phyloP scores from a whole-genome alignment of 2,113 vertebrate species.

The Tichodroma muraria region DNA sequence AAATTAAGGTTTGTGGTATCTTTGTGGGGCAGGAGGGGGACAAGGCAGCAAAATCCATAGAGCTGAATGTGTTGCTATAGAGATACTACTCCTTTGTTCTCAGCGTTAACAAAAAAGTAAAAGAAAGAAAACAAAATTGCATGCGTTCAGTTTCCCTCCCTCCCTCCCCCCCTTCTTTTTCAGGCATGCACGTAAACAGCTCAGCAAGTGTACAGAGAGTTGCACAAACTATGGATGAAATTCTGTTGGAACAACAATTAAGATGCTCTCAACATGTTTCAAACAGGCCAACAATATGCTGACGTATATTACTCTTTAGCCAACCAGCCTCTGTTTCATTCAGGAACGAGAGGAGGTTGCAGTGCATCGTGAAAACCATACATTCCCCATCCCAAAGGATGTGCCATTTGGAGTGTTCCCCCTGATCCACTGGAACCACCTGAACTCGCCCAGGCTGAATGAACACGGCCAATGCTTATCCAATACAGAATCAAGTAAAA shows the following conservation, averaged over 20 bases:
- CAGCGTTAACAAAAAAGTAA: constrained; percentile 47
- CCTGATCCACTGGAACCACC: constrained; percentile 64
- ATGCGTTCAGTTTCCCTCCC: constrained; percentile 72
- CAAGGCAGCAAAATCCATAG: neutral
- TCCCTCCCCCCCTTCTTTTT: constrained; percentile 33
- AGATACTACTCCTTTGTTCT: constrained; percentile 73
- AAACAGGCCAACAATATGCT: constrained; percentile 71
- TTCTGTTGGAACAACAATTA: constrained; percentile 66
- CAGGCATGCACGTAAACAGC: constrained; percentile 70
- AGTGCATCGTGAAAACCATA: constrained; percentile 58
- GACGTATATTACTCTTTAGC: constrained; percentile 69
- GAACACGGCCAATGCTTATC: constrained; percentile 58
- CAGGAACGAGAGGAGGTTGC: constrained; percentile 46
- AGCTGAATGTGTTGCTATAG: constrained; percentile 71
- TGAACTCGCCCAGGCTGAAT: constrained; percentile 53
- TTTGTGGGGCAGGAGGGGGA: neutral
- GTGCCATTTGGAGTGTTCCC: constrained; percentile 60
- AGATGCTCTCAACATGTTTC: constrained; percentile 63
- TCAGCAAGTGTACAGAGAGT: constrained; percentile 66
- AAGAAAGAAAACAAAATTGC: constrained; percentile 61
- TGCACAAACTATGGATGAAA: constrained; percentile 68
- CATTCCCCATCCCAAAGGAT: constrained; percentile 56
- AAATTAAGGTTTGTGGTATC: constrained; percentile 18
- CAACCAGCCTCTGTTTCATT: constrained; percentile 62
- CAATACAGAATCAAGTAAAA: constrained; percentile 69